Evolutionary conservation across 2,888 invertebrate species (phyloP), one percentile per base, ranked within the genome.

Genomic region (Diachrysia chrysitis): DNA sequence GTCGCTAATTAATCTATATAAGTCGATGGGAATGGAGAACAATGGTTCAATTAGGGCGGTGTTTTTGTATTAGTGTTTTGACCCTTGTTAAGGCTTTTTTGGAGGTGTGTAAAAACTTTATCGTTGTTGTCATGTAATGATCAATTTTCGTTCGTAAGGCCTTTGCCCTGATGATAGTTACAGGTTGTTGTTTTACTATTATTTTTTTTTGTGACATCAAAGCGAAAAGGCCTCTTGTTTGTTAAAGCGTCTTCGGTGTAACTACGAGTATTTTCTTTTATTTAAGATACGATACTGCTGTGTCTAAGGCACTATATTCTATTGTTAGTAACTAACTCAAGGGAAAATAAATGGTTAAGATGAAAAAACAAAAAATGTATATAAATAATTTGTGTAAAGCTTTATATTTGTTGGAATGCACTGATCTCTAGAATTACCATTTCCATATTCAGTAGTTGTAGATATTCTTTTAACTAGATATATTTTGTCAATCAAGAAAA

Each of bases 1-100:
- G 84, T 84, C 86, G 12, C 19, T 21, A 42, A 82, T 81, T 83
- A 84, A 79, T 81, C 72, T 73, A 79, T 70, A 73, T 66, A 66
- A 59, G 62, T 51, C 21, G 48, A 65, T 77, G 67, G 73, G 61
- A 69, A 66, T 63, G 69, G 61, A 54, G 75, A 75, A 73, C 76
- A 80, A 79, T 75, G 59, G 62, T 46, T 59, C 73, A 73, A 73
- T 73, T 72, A 75, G 61, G 64, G 25, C 25, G 25, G 58, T 23
- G 66, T 73, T 76, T 76, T 76, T 76, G 71, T 73, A 67, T 70
- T 66, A 66, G 73, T 60, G 19, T 70, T 29, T 74, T 79, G 71
- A 79, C 74, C 72, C 72, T 65, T 63, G 48, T 17, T 53, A 19
- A 37, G 37, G 21, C 42, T 21, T 32, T 42, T 42, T 42, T 42